These are phyloP conservation scores for Lepidocyrtoides sp. DNA, from an alignment of 2,888 invertebrate species.

Conservation along the genomic window DNA sequence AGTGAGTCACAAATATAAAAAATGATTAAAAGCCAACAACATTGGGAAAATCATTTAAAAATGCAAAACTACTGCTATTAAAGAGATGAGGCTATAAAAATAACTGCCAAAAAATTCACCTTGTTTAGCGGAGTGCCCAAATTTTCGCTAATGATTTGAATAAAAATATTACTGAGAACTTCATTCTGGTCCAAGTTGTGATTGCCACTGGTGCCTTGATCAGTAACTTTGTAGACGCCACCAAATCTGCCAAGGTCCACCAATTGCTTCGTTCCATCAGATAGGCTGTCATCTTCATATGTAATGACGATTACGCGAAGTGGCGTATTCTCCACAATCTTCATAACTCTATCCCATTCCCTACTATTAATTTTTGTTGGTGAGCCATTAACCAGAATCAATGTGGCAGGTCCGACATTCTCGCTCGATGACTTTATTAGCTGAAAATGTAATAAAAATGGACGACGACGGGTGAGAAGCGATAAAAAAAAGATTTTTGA, in stretches of 20 bases:
- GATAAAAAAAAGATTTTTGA: background rate
- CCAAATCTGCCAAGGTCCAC: slow-evolving; percentile 83
- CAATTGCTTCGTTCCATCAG: slow-evolving; percentile 80
- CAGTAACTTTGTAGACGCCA: slow-evolving; percentile 84
- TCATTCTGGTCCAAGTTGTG: slow-evolving; percentile 85
- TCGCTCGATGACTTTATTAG: slow-evolving; percentile 84
- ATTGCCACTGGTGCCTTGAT: slow-evolving; percentile 80
- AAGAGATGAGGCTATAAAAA: background rate
- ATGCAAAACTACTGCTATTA: no score
- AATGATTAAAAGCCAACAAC: background rate
- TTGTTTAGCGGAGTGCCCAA: slow-evolving; percentile 85
- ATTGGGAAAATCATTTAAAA: slow-evolving; percentile 6
- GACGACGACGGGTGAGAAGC: background rate
- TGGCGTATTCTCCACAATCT: slow-evolving; percentile 84
- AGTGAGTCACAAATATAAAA: slow-evolving; percentile 16
- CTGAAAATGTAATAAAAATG: slow-evolving; percentile 72
- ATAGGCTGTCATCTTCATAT: slow-evolving; percentile 83
- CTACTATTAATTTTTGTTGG: slow-evolving; percentile 83
- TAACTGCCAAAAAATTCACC: slow-evolving; percentile 68
- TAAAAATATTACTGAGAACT: slow-evolving; percentile 84
- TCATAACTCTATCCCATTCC: slow-evolving; percentile 84
- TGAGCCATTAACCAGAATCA: slow-evolving; percentile 85
- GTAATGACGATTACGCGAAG: slow-evolving; percentile 84
- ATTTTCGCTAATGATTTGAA: slow-evolving; percentile 84
- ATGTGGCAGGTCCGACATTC: slow-evolving; percentile 84